Conservation (phyloP, 2,888 invertebrate species). For the Drosophila mulleri region DNA sequence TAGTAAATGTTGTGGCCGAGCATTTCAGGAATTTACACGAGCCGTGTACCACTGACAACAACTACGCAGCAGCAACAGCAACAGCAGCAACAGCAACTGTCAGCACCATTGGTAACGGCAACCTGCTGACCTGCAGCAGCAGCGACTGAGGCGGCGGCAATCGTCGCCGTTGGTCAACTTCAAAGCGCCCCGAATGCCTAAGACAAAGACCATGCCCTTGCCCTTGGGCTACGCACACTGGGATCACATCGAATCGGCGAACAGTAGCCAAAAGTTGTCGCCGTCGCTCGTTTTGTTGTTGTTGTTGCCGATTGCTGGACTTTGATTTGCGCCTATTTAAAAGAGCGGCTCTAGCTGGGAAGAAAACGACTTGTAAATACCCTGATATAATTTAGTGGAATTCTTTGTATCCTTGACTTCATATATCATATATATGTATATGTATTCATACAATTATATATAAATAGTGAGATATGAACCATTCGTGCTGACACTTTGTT, state of each 20-base stretch:
- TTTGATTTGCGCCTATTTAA: constrained; percentile 65
- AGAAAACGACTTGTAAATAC: background rate
- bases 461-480: no score
- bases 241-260: constrained; percentile 69
- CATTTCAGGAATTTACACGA: constrained; percentile 82
- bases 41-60: constrained; percentile 70
- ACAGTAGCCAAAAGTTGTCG: constrained; percentile 68
- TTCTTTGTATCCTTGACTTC: no score
- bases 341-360: background rate
- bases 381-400: background rate
- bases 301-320: constrained; percentile 46
- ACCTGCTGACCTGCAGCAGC: constrained; percentile 74
- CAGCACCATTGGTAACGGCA: constrained; percentile 51
- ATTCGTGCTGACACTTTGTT: no score
- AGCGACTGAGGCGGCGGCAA: constrained; percentile 7
- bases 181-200: constrained; percentile 60
- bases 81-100: constrained; percentile 44
- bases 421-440: no score
- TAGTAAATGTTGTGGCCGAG: constrained; percentile 45
- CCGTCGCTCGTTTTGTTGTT: constrained; percentile 8
- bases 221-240: constrained; percentile 44
- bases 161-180: constrained; percentile 54
- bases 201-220: constrained; percentile 52
- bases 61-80: constrained; percentile 37
- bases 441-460: no score